Evolutionary conservation across 2,113 vertebrate genomes (phyloP), one percentile per base, ranked within the genome.

Genomic region (Capreolus pygargus): DNA sequence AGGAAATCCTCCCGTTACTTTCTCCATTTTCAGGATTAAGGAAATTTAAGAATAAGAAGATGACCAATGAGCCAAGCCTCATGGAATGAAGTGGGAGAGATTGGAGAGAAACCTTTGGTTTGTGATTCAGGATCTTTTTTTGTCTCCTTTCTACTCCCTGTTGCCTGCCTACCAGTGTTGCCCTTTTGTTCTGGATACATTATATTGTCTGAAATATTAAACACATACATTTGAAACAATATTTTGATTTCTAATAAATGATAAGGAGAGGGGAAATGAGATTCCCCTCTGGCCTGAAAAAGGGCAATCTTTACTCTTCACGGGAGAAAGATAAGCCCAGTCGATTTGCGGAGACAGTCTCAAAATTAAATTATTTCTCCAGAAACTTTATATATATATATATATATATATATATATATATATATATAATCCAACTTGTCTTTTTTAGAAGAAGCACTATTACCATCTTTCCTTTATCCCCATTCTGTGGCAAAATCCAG

Each of bases 351-450:
- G 96, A 95, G 96, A 92, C 90, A 91, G 88, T 96, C 95, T 98
- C 97, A 97, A 97, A 96, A 98, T 97, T 89, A 97, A 98, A 98
- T 98, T 96, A 98, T 96, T 97, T 97, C 64, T 70, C 92, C 74
- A 90, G 96, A 97, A 98, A 96, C 64, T 96, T 70, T 67, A 67
- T 70, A 45, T 82, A 78, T 86, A 79, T 78, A 91, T 79, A 89
- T 90, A 87, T 25, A 36, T 23, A 36, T n/a, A n/a, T n/a, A n/a
- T n/a, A n/a, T 70, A 45, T 82, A 78, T 86, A 79, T 78, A 91
- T 79, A 89, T 90, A 87, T 25, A 36, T 23, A 36, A 28, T 58
- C 47, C 91, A 93, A 96, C 67, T 88, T 67, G 19, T 96, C 39
- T 89, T 89, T 89, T 52, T 93, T 95, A 70, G 82, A 92, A 91